Base-by-base conservation (phyloP, 23 tunicate genomes). In the Clavelina lepadiformis region DNA sequence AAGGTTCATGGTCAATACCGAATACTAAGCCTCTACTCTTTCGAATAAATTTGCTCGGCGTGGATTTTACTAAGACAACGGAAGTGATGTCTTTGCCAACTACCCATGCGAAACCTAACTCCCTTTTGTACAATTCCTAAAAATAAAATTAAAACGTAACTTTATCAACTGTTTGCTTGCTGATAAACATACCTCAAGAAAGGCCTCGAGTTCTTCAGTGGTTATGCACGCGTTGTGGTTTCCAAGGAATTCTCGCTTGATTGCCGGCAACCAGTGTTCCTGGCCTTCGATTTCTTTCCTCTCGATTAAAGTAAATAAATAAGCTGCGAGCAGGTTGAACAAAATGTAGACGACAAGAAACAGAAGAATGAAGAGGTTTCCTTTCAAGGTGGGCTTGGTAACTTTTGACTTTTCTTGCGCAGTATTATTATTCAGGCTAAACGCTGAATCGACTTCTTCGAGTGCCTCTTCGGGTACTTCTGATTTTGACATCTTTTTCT, bases 321-420 rank as follows among this genome's bases (percentile, higher is more conserved):
- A 53, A 47, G 74, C 79, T 18, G 69, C 88, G 20, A 73, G 22
- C 33, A 81, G 24, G 58, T 81, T 81, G 37, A 73, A 38, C 8
- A 67, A 36, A 22, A 81, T 45, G 47, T 81, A 81, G 25, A 65
- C 35, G 3, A 63, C 60, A 35, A 81, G 55, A 27, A 65, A 23
- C 24, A 65, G 34, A 21, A 72, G 24, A n/a, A 81, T 6, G 2
- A 72, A 6, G 37, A 65, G 18, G 44, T 56, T 70, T 19, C 70
- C 46, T 44, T 81, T 81, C 51, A 64, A 24, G 0, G 67, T 81
- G 19, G 79, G 84, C 11, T 6, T 28, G 22, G 23, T 21, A 13
- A 25, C 19, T 53, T 53, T 53, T 53, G 59, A 53, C 6, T 41
- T 41, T 41, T 41, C 15, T 41, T 41, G 15, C 15, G 15, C 49